Base-by-base conservation (phyloP, 2,113 vertebrate genomes). In the Atractosteus spatula region DNA sequence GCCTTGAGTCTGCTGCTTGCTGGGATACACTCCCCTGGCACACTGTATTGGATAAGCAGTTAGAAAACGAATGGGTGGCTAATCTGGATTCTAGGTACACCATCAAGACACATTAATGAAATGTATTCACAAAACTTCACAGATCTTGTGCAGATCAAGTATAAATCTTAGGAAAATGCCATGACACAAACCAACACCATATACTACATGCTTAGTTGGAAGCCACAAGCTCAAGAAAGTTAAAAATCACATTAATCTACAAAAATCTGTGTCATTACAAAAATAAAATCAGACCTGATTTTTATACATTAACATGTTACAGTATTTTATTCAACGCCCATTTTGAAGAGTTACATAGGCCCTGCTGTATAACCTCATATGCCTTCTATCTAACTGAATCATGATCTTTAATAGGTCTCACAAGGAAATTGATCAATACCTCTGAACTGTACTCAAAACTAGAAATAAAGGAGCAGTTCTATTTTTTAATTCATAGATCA, bases 331-430 rank as follows among this genome's bases (percentile, higher is more conserved):
- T 67, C 45, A 14, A 13, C 56, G 69, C 71, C 69, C 71, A 74
- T 77, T 41, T 55, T 7, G 17, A 54, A 66, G 66, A 66, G 68
- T 70, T 66, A 71, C 59, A 54, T 59, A 69, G 69, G 68, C 41
- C 8, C 43, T 69, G 45, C 55, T 43, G 45, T 0, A 8, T 61
- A 62, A 69, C 66, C 73, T 72, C 56, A 16, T 55, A 45, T 65
- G 17, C 55, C 44, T 65, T 55, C 66, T 55, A 56, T 69, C 62
- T 66, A 67, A 78, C 55, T 59, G 61, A 78, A 78, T 74, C 71
- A 74, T 56, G 55, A 65, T 72, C 47, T 43, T 68, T 57, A 74
- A 70, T 69, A 45, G 65, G 44, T 69, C 57, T 43, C 8, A 41
- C 57, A 7, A 69, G 57, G 55, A 45, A 55, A 70, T 12, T 41